Base-by-base conservation (phyloP, 2,888 invertebrate species). In the Andrena hattorfiana region DNA sequence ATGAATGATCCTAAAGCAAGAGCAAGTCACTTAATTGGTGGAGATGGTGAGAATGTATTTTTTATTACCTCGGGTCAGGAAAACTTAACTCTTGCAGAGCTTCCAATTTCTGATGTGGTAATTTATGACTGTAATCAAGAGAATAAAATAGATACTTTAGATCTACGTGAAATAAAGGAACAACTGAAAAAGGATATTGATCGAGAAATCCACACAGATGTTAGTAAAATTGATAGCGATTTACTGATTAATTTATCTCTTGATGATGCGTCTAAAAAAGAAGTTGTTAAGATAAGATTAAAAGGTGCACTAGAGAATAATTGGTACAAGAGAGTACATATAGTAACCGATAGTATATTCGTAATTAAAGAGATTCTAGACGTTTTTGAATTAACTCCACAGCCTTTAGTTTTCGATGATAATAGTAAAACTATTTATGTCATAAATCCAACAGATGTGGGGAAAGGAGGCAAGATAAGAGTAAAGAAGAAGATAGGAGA, bases 191-290 rank as follows among this genome's bases (percentile, higher is more conserved):
- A n/a, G 16, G 49, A 49, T 49, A 16, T 49, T 16, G 2, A 49
- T n/a, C 16, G n/a, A n/a, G 6, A 49, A 49, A 49, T 49, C n/a
- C 0, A 49, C n/a, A 8, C 49, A 49, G n/a, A 7, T 0, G 7
- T 49, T 49, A 49, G 49, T 49, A 49, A 49, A 49, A 6, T n/a
- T 49, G 6, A 5, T n/a, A 49, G 2, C 1, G 49, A 49, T 49
- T 49, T 49, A 49, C n/a, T n/a, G n/a, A 49, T 49, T 49, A 49
- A 49, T 49, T 49, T 49, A n/a, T 49, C n/a, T 49, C n/a, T 49
- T 1, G 49, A 49, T 0, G 49, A 49, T 49, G 49, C 7, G 49
- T 49, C n/a, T 49, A 49, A 49, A 49, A 49, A n/a, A 7, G n/a
- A 49, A n/a, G 49, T 49, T 2, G n/a, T 49, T n/a, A n/a, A n/a